phyloP scores from a whole-genome alignment of 2,888 invertebrate genomes.

The Miltochrista miniata region DNA sequence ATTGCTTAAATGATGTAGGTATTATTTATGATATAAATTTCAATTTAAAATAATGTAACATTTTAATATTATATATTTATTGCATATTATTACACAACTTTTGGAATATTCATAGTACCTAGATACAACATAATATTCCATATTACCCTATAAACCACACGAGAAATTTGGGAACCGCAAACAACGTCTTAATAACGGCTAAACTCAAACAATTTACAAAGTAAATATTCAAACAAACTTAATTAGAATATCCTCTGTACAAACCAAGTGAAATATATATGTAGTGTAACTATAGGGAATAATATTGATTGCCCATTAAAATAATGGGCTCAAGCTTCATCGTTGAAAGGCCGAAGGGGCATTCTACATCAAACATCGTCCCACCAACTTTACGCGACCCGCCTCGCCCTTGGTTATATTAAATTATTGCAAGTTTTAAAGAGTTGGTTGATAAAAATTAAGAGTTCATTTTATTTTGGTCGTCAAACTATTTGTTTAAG shows the following conservation, averaged over 20 bases:
- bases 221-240: conserved; percentile 77
- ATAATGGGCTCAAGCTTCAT: conserved; percentile 69
- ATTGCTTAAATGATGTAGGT: no score
- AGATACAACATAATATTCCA: no score
- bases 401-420: conserved; percentile 19
- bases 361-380: conserved; percentile 50
- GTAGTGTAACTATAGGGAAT: conserved; percentile 66
- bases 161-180: conserved; percentile 57
- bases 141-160: conserved; percentile 37
- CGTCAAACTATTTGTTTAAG: conserved; percentile 61
- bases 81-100: background rate
- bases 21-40: no score
- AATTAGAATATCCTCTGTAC: conserved; percentile 66
- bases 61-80: no score
- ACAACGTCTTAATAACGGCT: conserved; percentile 68
- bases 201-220: conserved; percentile 74
- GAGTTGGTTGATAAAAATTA: conserved; percentile 20
- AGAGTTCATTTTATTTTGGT: conserved; percentile 45
- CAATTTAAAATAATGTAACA: conserved; percentile 7
- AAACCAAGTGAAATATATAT: conserved; percentile 66
- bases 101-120: conserved; percentile 17
- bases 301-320: conserved; percentile 76
- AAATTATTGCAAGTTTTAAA: conserved; percentile 20
- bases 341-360: conserved; percentile 54
- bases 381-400: conserved; percentile 35